Evolutionary conservation across 1,140 invertebrate genomes (phyloP).

Genomic region (Gryllus bimaculatus): DNA sequence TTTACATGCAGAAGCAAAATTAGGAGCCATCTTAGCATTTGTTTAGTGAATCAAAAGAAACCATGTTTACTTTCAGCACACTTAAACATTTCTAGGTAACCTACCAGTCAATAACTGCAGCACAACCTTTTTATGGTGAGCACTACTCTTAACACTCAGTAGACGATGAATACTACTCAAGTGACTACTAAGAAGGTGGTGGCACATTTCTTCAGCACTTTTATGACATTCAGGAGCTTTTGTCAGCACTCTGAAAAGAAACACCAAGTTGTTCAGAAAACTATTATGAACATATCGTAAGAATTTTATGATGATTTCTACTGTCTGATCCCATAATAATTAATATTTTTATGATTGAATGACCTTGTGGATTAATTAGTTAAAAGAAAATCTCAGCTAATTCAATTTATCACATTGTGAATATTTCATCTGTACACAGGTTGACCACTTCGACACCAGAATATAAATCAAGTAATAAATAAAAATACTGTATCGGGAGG

Average conservation of each 20-base stretch:
- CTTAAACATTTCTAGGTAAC: no score
- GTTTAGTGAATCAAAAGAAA: no score
- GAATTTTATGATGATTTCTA: no score
- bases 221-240: constrained; percentile 46
- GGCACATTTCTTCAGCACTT: constrained; percentile 49
- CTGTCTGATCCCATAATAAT: constrained; percentile 12
- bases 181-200: constrained; percentile 55
- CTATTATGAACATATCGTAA: no score
- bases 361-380: no score
- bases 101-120: constrained; percentile 48
- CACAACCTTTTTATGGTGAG: constrained; percentile 48
- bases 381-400: no score
- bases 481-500: constrained; percentile 35
- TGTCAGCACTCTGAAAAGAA: constrained; percentile 39
- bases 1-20: no score
- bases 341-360: neutral
- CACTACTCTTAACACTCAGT: constrained; percentile 49
- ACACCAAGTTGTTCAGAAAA: no score
- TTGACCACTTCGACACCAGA: no score
- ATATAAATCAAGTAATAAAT: neutral
- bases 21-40: no score
- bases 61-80: neutral
- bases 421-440: no score
- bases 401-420: no score
- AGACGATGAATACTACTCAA: constrained; percentile 51